Conservation (phyloP, 2,113 vertebrate species). For the Mastomys natalensis region DNA sequence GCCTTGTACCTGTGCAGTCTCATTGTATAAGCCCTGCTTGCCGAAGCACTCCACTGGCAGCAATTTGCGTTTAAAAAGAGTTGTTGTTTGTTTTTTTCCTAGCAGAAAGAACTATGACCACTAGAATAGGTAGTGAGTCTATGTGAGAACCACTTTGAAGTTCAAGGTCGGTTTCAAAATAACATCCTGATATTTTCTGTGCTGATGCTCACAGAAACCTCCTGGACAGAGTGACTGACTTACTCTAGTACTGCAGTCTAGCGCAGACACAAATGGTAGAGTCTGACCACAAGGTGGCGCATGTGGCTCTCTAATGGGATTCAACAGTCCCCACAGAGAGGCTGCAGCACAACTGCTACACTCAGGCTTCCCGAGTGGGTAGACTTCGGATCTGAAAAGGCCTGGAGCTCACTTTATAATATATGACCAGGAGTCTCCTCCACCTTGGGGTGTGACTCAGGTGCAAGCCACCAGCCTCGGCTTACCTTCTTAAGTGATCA, state of each 20-base stretch:
- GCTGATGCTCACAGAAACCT: not conserved
- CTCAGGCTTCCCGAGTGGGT: fast-evolving
- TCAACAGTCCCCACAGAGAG: fast-evolving
- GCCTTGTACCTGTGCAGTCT: not conserved
- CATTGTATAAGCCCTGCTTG: not conserved
- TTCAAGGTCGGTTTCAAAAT: not conserved
- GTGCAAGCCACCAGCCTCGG: not conserved
- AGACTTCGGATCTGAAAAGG: not conserved
- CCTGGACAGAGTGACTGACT: too few species aligned
- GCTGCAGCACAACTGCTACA: fast-evolving
- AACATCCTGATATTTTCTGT: not conserved
- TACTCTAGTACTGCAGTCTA: not conserved
- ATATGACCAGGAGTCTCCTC: not conserved
- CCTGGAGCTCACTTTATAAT: too few species aligned
- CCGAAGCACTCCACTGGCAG: not conserved
- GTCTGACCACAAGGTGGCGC: conserved; percentile 5
- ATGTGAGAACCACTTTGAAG: not conserved
- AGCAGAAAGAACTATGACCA: not conserved
- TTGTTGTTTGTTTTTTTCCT: not conserved
- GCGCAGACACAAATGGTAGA: not conserved
- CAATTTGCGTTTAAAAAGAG: not conserved
- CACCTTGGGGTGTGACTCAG: not conserved
- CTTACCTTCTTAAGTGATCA: not conserved
- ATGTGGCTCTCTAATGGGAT: conserved; percentile 19
- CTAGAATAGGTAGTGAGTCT: not conserved